These are phyloP conservation scores for Synodontis membranacea DNA, from an alignment of 2,113 vertebrate genomes.

Conservation along the genomic window DNA sequence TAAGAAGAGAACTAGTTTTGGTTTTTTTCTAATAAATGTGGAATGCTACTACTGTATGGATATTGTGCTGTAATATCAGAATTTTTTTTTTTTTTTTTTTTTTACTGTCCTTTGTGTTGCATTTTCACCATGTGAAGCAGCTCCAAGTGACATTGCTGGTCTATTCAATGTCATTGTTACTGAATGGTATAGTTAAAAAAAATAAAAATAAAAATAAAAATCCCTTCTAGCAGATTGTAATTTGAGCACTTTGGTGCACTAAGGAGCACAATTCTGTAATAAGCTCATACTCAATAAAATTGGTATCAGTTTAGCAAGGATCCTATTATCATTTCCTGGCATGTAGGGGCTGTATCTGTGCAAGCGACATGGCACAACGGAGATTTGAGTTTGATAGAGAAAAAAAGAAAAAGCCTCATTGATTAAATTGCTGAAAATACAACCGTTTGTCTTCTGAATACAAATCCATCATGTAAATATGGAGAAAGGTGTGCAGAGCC, in stretches of 20 bases:
- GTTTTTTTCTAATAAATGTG: neutral
- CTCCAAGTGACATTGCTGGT: neutral
- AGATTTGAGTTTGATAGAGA: constrained; percentile 26
- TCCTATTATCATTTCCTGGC: neutral
- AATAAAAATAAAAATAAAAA: too few species aligned
- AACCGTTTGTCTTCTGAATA: constrained; percentile 30
- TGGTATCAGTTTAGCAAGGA: neutral
- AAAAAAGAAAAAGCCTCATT: constrained; percentile 31
- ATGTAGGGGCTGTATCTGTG: neutral
- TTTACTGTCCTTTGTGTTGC: neutral
- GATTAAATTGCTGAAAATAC: constrained; percentile 37
- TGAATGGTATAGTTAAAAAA: neutral
- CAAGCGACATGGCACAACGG: neutral
- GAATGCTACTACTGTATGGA: neutral
- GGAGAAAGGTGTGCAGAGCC: constrained; percentile 17
- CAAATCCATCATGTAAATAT: constrained; percentile 40
- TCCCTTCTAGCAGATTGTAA: constrained; percentile 2
- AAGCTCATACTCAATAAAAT: neutral
- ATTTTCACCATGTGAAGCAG: neutral
- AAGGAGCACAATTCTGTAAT: neutral
- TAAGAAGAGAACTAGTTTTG: neutral
- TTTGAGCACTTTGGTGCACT: neutral
- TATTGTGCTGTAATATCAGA: neutral
- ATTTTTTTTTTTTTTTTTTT: too few species aligned
- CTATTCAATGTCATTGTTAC: neutral